A percentile compares a stretch with the other conserved stretches of the same genome.
These are phyloP conservation scores for Actinostola sp. DNA, from an alignment of 92 coral and sea anemone genomes.

Conservation along the genomic window DNA sequence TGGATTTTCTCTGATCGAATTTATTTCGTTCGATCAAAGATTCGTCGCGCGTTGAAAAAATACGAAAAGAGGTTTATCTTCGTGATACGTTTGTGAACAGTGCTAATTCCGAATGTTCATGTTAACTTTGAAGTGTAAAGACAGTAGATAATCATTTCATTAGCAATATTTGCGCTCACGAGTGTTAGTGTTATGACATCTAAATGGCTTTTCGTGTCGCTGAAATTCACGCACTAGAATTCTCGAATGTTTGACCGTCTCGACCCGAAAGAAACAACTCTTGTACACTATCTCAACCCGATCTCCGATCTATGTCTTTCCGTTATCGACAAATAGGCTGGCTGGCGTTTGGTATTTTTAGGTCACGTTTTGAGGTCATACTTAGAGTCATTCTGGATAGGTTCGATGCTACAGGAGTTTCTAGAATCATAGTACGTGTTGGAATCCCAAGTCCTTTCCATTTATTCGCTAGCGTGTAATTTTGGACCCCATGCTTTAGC, in stretches of 20 bases:
- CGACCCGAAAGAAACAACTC: background rate
- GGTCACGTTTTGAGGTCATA: conserved; percentile 25
- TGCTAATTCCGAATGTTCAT: background rate
- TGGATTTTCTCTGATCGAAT: background rate
- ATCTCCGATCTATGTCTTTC: background rate
- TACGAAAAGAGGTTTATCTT: background rate
- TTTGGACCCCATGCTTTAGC: too few species aligned
- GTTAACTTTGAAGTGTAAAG: background rate
- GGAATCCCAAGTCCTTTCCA: conserved; percentile 3
- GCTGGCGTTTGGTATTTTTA: conserved; percentile 10
- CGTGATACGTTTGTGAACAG: background rate
- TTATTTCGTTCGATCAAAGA: background rate
- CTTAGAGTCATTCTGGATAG: background rate
- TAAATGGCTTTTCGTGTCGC: background rate
- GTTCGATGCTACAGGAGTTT: conserved; percentile 1
- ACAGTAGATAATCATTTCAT: background rate
- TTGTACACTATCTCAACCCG: too few species aligned
- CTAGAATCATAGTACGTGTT: conserved; percentile 22
- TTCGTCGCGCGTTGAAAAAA: background rate
- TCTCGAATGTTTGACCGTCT: too few species aligned
- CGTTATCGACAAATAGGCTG: conserved; percentile 2
- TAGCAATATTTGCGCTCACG: background rate
- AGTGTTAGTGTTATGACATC: background rate
- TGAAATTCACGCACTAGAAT: background rate
- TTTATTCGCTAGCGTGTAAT: too few species aligned